Base-by-base conservation (phyloP, 2,888 invertebrate genomes). In the Orchestes rusci region DNA sequence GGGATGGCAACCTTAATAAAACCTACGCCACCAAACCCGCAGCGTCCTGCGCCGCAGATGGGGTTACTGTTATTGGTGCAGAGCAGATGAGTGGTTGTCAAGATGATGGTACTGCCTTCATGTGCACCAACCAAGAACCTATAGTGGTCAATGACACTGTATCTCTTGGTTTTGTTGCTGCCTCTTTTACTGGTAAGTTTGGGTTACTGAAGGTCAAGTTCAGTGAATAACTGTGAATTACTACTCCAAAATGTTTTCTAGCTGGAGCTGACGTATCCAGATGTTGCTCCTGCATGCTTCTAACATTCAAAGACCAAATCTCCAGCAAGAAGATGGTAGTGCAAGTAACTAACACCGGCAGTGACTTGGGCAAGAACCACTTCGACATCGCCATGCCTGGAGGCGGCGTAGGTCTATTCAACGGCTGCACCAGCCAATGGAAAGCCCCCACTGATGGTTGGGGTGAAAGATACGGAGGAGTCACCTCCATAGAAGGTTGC, bases 301-400 rank as follows among this genome's bases (percentile, higher is more conserved):
- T 43, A 4, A 12, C 10, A 16, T 31, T 48, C 5, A 13, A 48
- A 16, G 39, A 33, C 3, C 23, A 29, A 29, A 16, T 47, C 2
- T 16, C 28, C 7, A 43, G 42, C 10, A 47, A 43, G 18, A n/a
- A 17, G 16, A 13, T 41, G 38, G n/a, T 37, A 4, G 46, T 23
- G 12, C 48, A 48, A 16, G 43, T 48, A 17, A 44, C 48, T 3
- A 48, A 48, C 16, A 48, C 48, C 31, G 48, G 48, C 8, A 16
- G 40, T 15, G 43, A 45, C 19, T 39, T 54, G 33, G 33, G 19
- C 12, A 16, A 45, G 32, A 54, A 54, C 17, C 54, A 53, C 36
- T 54, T 54, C 23, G 54, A 54, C 19, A 35, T 54, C 15, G 52
- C 52, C 7, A 54, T 52, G 18, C 54, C 53, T 3, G 51, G 52